Base-by-base conservation (phyloP, 2,113 vertebrate species). In the Centropristis striata region DNA sequence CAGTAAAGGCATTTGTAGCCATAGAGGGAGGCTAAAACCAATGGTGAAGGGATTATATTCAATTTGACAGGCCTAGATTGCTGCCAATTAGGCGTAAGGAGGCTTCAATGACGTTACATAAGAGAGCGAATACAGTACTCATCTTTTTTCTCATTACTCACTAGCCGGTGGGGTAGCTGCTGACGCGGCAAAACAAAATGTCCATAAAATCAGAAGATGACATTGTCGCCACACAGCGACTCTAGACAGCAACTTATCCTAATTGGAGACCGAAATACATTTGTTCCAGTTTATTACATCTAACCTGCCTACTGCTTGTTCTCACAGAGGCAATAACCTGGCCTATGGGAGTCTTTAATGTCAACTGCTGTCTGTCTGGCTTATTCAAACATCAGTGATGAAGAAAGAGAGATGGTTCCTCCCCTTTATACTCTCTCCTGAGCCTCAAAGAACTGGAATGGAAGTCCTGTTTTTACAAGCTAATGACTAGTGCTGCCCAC, bases 211-310 rank as follows among this genome's bases (percentile, higher is more conserved):
- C 78, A 21, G 70, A 44, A 39, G 76, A 81, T 70, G 80, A 79
- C 85, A 58, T 2, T 63, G 47, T 58, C 21, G 23, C 71, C 60
- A 73, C 53, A 55, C 53, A 68, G 66, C 10, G 23, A 73, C 55
- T 76, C 46, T 18, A 71, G 78, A 83, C 70, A 72, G 50, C 4
- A 39, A 78, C 78, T 71, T 68, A 50, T 78, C 76, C 84, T 90
- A 86, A 91, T 84, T 88, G 79, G 83, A 76, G 79, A 82, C 67
- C 18, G 21, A 86, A 86, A 81, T 75, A 71, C 71, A 89, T 90
- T 91, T 88, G 79, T 90, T 92, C 80, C 82, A 85, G 74, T 90
- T 90, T 92, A 87, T 89, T 91, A 87, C 78, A 69, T 90, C 78
- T 70, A 84, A 87, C 84, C 81, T 81, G 77, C 80, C 78, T 41